Evolutionary conservation across 2,888 invertebrate genomes (phyloP).

Genomic region (Cremastinae sp.): DNA sequence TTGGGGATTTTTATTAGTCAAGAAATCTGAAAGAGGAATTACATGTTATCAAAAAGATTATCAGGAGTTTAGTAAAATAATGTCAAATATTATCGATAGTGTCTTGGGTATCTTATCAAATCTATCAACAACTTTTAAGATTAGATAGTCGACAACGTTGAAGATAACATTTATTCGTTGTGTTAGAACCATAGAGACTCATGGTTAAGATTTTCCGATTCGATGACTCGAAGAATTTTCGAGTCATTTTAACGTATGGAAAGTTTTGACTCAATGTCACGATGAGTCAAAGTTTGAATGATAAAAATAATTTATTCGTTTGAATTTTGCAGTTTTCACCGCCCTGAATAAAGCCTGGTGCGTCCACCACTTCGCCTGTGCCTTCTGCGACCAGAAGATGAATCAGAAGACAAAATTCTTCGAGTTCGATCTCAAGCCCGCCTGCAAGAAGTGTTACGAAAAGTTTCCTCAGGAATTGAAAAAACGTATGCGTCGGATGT

Average conservation of each 20-base stretch:
- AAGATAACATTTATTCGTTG: too few relatives aligned
- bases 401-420: constrained; percentile 99
- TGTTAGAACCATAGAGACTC: too few relatives aligned
- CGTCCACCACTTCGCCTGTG: constrained; percentile 98
- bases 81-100: too few relatives aligned
- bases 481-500: constrained; percentile 94
- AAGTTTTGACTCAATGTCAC: too few relatives aligned
- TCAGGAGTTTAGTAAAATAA: too few relatives aligned
- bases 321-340: constrained; percentile 89
- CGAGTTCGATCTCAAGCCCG: constrained; percentile 98
- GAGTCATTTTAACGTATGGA: too few relatives aligned
- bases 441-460: constrained; percentile 99
- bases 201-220: too few relatives aligned
- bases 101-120: too few relatives aligned
- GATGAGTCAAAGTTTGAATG: background rate
- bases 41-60: too few relatives aligned
- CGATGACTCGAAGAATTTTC: too few relatives aligned
- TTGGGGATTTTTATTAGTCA: too few relatives aligned
- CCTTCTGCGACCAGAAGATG: constrained; percentile 97
- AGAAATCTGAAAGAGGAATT: too few relatives aligned
- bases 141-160: constrained; percentile 2
- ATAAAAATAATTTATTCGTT: constrained; percentile 14
- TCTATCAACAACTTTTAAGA: constrained; percentile 5
- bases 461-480: constrained; percentile 96
- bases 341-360: constrained; percentile 99